Evolutionary conservation across 2,797 vertebrate species (phyloP).

Genomic region (Notoglanidium macrostoma): DNA sequence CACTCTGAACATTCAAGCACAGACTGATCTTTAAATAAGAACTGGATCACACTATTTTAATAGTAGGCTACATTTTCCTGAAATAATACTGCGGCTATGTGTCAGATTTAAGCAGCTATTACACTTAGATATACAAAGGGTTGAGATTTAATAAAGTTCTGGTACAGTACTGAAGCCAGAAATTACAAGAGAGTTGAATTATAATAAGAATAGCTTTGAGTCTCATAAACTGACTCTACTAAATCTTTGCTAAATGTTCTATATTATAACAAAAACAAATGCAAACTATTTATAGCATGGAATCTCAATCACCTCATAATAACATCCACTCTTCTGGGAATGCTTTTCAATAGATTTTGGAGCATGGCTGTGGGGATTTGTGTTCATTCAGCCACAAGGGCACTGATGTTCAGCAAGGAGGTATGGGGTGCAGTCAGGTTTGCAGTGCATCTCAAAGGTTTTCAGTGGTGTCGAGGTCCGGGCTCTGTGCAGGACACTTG

Average conservation of each 20-base stretch:
- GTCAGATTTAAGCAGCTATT: neutral
- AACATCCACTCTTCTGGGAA: neutral
- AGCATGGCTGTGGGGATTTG: neutral
- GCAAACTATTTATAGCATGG: neutral
- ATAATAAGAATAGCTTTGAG: neutral
- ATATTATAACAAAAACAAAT: neutral
- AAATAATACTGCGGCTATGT: neutral
- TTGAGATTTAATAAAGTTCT: neutral
- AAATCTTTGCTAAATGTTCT: neutral
- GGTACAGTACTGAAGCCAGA: neutral
- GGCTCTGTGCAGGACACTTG: no score
- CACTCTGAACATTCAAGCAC: neutral
- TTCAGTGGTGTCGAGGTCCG: no score
- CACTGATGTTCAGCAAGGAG: no score
- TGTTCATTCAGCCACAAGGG: neutral
- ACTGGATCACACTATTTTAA: slow-evolving; percentile 27
- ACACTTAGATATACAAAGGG: neutral
- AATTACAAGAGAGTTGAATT: neutral
- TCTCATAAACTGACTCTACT: neutral
- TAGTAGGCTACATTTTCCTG: slow-evolving; percentile 10
- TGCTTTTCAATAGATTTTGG: neutral
- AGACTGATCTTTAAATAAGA: slow-evolving; percentile 18
- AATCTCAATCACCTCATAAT: neutral
- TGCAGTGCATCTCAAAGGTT: no score
- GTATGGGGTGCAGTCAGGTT: no score